Evolutionary conservation across 2,797 vertebrate genomes (phyloP), one percentile per base, ranked within the genome.

Genomic region (Lycodopsis pacificus): DNA sequence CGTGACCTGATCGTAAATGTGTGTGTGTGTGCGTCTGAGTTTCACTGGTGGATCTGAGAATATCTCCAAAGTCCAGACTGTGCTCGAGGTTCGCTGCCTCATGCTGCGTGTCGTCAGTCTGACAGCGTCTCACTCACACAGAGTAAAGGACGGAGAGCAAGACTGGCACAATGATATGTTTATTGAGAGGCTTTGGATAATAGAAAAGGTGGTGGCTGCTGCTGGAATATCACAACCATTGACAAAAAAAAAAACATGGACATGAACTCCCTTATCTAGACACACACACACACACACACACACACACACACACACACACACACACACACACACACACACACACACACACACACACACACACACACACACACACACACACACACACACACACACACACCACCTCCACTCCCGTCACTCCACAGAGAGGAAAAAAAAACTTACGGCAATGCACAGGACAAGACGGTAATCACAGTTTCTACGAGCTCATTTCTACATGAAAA

Each of bases 81-180:
- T 2, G 87, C 89, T 89, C 1, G 61, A 82, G 90, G 91, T 84
- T 67, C 5, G 30, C 20, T 7, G 85, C 86, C 86, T 90, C 77
- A 86, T 22, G 36, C 63, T 9, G 77, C 15, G 54, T 72, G 76
- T 86, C 83, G 87, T 85, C 75, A 67, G 62, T 68, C 76, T 81
- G 77, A 89, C 77, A 61, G 72, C 78, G 64, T 81, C 85, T 86
- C 83, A 72, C 82, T 86, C 81, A 68, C 56, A 67, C 64, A 64
- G 38, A 3, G 54, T 25, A 82, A 90, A 91, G 58, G 80, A 92
- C 71, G 7, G 76, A 83, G 82, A 84, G 53, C 56, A 74, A 46
- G 56, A 68, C 68, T 91, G 93, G 92, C 94, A 95, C 93, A 92
- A 94, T 95, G 93, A 94, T 94, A 95, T 94, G 93, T 95, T 95